Evolutionary conservation across 2,888 invertebrate species (phyloP).

Genomic region (Clistopyga incitator): DNA sequence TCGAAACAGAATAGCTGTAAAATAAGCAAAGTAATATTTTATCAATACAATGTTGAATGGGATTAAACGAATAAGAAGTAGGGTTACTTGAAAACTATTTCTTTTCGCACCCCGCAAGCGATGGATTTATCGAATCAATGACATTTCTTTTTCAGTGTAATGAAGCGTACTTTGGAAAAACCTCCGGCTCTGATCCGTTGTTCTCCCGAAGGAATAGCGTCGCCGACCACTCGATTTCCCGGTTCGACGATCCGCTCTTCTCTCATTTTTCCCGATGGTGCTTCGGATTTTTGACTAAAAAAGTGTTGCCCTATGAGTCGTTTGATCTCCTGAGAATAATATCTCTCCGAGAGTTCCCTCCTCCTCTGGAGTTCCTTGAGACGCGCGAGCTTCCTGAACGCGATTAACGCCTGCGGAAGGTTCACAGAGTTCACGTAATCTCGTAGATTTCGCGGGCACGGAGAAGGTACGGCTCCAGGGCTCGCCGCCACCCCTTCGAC

Average conservation of each 20-base stretch:
- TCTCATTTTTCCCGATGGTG: slow-evolving; percentile 8
- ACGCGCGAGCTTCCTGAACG: slow-evolving; percentile 70
- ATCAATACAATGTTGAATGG: too few species aligned
- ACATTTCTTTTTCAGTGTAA: too few species aligned
- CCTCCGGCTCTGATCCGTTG: slow-evolving; percentile 58
- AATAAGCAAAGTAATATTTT: too few species aligned
- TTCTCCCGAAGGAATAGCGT: slow-evolving; percentile 22
- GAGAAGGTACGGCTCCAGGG: slow-evolving; percentile 15
- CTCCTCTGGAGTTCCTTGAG: slow-evolving; percentile 75
- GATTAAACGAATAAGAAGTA: too few species aligned
- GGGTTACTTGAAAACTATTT: too few species aligned
- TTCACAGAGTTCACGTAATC: slow-evolving; percentile 52
- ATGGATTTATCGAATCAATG: too few species aligned
- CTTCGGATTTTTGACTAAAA: slow-evolving; percentile 50
- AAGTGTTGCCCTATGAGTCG: slow-evolving; percentile 74
- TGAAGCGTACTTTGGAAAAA: slow-evolving; percentile 48
- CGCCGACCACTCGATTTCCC: slow-evolving; percentile 20
- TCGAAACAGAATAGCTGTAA: too few species aligned
- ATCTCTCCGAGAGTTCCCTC: slow-evolving; percentile 73
- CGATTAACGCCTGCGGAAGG: slow-evolving; percentile 67
- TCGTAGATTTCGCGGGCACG: slow-evolving; percentile 36
- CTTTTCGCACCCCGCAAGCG: too few species aligned
- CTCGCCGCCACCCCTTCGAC: not conserved
- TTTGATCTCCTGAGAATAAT: slow-evolving; percentile 75
- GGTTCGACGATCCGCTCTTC: slow-evolving; percentile 11